Evolutionary conservation across 2,113 vertebrate species (phyloP).

Genomic region (Xenopus borealis): DNA sequence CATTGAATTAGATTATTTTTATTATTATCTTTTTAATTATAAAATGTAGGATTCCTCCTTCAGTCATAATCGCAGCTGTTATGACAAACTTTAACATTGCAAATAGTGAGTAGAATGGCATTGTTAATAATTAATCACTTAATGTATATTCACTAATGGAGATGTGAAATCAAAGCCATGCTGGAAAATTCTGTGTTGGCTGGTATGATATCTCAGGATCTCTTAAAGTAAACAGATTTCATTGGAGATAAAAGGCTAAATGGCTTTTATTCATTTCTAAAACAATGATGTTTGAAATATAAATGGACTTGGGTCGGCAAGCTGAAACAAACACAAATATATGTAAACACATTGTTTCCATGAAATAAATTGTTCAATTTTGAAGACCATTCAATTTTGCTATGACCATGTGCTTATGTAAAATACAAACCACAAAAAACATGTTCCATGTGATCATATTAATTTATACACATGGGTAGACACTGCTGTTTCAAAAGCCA

Average conservation of each 20-base stretch:
- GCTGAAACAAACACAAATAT: neutral
- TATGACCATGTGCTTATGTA: no score
- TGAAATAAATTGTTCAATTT: no score
- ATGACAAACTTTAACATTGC: slow-evolving; percentile 27
- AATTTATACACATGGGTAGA: no score
- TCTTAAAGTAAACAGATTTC: slow-evolving; percentile 2
- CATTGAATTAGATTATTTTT: no score
- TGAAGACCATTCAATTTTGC: no score
- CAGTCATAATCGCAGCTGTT: slow-evolving; percentile 1
- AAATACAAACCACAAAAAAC: no score
- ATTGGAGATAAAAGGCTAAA: neutral
- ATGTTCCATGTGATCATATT: no score
- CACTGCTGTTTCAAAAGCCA: no score
- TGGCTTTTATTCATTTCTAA: neutral
- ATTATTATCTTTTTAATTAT: neutral
- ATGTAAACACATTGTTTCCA: no score
- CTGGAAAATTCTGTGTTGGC: neutral
- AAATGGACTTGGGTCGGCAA: neutral
- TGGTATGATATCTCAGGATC: neutral
- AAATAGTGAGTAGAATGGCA: slow-evolving; percentile 12
- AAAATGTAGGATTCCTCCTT: slow-evolving; percentile 1
- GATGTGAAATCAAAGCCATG: slow-evolving; percentile 32
- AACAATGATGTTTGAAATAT: neutral
- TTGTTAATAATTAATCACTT: slow-evolving; percentile 37
- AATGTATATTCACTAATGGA: slow-evolving; percentile 39